These are phyloP conservation scores for Chymomyza procnemis DNA, from an alignment of 2,888 invertebrate genomes.

Conservation along the genomic window DNA sequence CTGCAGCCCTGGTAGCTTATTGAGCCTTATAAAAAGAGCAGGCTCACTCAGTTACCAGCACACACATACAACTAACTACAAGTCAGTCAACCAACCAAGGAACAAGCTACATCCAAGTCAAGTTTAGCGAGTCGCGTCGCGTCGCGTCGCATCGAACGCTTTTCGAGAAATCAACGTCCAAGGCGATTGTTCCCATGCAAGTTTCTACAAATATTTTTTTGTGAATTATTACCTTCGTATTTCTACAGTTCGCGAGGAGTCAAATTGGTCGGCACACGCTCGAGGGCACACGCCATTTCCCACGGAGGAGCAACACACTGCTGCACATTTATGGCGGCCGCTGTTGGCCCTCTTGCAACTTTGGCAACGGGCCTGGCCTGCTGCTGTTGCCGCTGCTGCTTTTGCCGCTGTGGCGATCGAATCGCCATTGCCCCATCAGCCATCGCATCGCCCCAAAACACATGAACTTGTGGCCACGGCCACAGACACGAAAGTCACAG, in stretches of 20 bases:
- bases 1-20: constrained; percentile 56
- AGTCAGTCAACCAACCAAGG: neutral
- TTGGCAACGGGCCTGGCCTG: constrained; percentile 21
- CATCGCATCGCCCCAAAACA: constrained; percentile 6
- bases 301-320: constrained; percentile 78
- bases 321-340: constrained; percentile 66
- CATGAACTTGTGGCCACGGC: neutral
- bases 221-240: constrained; percentile 80
- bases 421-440: constrained; percentile 33
- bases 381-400: constrained; percentile 22
- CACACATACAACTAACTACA: constrained; percentile 1
- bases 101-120: neutral
- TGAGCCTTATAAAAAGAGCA: constrained; percentile 48
- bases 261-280: constrained; percentile 82
- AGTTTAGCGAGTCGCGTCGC: constrained; percentile 23
- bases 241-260: constrained; percentile 79
- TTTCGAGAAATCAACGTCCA: constrained; percentile 74
- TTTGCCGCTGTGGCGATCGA: constrained; percentile 50
- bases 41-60: constrained; percentile 27
- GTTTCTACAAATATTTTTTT: constrained; percentile 76
- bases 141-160: constrained; percentile 63
- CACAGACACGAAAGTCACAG: neutral
- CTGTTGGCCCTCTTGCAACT: constrained; percentile 3
- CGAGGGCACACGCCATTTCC: constrained; percentile 82
- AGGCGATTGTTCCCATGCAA: constrained; percentile 78